These are phyloP conservation scores for Hippolais icterina DNA, from an alignment of 2,113 vertebrate species.

Conservation along the genomic window DNA sequence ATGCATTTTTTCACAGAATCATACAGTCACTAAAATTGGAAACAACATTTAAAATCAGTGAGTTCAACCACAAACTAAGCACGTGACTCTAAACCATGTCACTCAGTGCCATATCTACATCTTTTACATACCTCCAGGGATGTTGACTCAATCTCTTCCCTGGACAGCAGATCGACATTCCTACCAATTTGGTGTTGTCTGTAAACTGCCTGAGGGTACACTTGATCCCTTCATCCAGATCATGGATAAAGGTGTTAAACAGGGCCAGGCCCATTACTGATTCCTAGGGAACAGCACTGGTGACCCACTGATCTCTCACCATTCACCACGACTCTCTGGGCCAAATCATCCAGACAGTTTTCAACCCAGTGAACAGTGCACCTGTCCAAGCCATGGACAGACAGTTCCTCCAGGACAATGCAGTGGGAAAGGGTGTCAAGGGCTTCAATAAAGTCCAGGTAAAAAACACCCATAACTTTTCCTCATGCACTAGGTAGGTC, in stretches of 20 bases:
- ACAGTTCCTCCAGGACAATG: not conserved
- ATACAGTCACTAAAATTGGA: not conserved
- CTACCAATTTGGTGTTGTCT: no score
- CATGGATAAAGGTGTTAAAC: not conserved
- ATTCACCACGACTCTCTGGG: not conserved
- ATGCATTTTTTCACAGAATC: not conserved
- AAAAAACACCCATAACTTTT: not conserved
- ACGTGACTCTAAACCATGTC: not conserved
- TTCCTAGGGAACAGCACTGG: not conserved
- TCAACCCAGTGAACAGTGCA: not conserved
- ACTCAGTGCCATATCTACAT: not conserved
- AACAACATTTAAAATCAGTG: not conserved
- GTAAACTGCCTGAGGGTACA: not conserved
- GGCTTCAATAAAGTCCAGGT: not conserved
- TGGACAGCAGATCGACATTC: not conserved
- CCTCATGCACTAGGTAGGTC: not conserved
- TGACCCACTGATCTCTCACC: not conserved
- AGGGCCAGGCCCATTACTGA: not conserved
- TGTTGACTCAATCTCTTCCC: not conserved
- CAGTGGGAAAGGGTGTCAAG: not conserved
- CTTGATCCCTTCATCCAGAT: not conserved
- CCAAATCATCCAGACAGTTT: accelerated
- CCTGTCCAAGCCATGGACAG: not conserved
- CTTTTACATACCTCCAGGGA: not conserved
- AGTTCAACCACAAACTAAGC: not conserved